Evolutionary conservation across 2,888 invertebrate genomes (phyloP).

Genomic region (Agrotis puta): DNA sequence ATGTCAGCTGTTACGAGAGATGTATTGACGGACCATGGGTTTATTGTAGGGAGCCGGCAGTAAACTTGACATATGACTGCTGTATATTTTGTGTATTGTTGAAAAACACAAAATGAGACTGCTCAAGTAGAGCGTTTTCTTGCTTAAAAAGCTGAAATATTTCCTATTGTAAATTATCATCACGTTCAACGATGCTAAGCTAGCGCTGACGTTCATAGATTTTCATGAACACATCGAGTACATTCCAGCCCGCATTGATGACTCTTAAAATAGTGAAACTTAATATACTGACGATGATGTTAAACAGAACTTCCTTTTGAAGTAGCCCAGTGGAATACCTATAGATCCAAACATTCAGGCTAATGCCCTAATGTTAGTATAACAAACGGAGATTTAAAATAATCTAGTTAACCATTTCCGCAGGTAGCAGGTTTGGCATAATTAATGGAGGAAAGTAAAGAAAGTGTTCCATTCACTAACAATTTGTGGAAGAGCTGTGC

Average conservation of each 20-base stretch:
- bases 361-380: constrained; percentile 49
- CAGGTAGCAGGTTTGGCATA: constrained; percentile 57
- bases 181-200: neutral
- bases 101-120: neutral
- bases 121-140: neutral
- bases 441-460: constrained; percentile 72
- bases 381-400: constrained; percentile 36
- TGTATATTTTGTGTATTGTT: constrained; percentile 7
- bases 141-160: neutral
- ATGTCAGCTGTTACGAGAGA: constrained; percentile 81
- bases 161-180: neutral
- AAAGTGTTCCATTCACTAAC: constrained; percentile 69
- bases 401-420: constrained; percentile 38
- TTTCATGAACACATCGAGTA: constrained; percentile 26
- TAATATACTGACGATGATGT: constrained; percentile 48
- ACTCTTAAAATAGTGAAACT: constrained; percentile 51
- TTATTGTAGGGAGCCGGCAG: constrained; percentile 50
- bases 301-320: constrained; percentile 57
- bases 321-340: constrained; percentile 47
- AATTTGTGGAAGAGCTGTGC: constrained; percentile 50
- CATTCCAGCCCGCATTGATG: constrained; percentile 29
- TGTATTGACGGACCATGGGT: constrained; percentile 66
- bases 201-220: constrained; percentile 8
- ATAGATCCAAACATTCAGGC: constrained; percentile 55
- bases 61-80: constrained; percentile 35